Evolutionary conservation across 1,140 invertebrate species (phyloP).

Genomic region (Bicyclus anynana): DNA sequence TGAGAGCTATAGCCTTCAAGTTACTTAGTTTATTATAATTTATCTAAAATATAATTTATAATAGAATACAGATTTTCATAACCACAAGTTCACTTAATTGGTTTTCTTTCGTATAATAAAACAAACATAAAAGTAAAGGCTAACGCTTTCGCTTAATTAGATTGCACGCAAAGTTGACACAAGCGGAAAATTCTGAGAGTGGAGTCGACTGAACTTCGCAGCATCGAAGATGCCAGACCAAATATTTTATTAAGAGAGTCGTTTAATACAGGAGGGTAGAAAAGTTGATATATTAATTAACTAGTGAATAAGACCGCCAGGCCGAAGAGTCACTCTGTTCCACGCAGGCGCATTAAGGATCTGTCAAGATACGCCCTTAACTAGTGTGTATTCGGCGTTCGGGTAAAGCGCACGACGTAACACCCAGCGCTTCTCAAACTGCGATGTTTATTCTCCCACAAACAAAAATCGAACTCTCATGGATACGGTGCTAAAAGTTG

Average conservation of each 20-base stretch:
- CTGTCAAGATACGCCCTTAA: slow-evolving; percentile 58
- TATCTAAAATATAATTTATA: no score
- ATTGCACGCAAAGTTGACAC: slow-evolving; percentile 16
- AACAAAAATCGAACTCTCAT: slow-evolving; percentile 32
- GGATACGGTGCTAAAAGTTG: slow-evolving; percentile 31
- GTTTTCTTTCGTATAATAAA: not conserved
- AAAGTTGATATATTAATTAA: slow-evolving; percentile 77
- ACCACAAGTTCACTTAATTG: not conserved
- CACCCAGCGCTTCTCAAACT: slow-evolving; percentile 3
- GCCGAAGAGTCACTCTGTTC: slow-evolving; percentile 64
- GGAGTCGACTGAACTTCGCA: slow-evolving; percentile 24
- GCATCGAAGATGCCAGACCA: slow-evolving; percentile 43
- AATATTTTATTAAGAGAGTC: slow-evolving; percentile 70
- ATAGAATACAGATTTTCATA: not conserved
- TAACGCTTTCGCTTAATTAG: slow-evolving; percentile 8
- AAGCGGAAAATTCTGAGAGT: slow-evolving; percentile 9
- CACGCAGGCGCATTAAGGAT: slow-evolving; percentile 63
- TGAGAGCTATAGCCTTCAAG: not conserved
- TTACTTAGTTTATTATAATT: not conserved
- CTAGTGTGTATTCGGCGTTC: slow-evolving; percentile 54
- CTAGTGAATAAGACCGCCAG: slow-evolving; percentile 66
- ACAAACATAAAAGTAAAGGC: not conserved
- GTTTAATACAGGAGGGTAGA: slow-evolving; percentile 59
- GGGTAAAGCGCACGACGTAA: slow-evolving; percentile 37
- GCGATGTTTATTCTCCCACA: slow-evolving; percentile 44